These are phyloP conservation scores for Syndactyla subalaris DNA, from an alignment of 2,797 vertebrate species.

Conservation along the genomic window DNA sequence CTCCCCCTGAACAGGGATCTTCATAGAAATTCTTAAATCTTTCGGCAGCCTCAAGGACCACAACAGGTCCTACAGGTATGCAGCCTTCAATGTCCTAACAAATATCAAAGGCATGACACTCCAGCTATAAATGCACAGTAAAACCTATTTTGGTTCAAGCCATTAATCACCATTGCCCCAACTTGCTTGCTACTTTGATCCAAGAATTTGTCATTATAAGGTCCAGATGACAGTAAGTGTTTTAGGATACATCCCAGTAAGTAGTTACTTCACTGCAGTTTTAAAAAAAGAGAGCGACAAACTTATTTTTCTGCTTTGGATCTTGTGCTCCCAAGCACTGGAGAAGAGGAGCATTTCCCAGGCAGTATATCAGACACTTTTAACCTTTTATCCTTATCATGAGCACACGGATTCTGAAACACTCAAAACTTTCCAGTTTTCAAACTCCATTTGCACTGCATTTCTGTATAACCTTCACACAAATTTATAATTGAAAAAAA, in stretches of 20 bases:
- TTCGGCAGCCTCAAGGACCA: background rate
- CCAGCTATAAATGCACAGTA: background rate
- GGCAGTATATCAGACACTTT: background rate
- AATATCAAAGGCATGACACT: background rate
- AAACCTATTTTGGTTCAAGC: background rate
- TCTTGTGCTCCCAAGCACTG: background rate
- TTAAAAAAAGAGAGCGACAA: background rate
- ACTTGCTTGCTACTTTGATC: background rate
- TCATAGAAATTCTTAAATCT: background rate
- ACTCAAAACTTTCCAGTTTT: background rate
- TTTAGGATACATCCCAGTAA: background rate
- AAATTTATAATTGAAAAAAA: background rate
- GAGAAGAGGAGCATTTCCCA: background rate
- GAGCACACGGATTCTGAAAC: background rate
- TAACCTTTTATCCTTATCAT: background rate
- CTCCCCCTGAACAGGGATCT: background rate
- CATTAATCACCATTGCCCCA: background rate
- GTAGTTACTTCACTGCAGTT: background rate
- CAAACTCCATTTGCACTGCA: background rate
- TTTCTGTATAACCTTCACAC: background rate
- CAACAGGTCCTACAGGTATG: background rate
- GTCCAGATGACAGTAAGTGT: background rate
- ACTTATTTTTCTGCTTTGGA: background rate
- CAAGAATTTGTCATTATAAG: background rate
- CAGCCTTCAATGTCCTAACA: background rate